Percentiles rank a stretch among this genome's conserved stretches.
These are phyloP conservation scores for Nesidiocoris tenuis DNA, from an alignment of 2,888 invertebrate genomes.

Conservation along the genomic window DNA sequence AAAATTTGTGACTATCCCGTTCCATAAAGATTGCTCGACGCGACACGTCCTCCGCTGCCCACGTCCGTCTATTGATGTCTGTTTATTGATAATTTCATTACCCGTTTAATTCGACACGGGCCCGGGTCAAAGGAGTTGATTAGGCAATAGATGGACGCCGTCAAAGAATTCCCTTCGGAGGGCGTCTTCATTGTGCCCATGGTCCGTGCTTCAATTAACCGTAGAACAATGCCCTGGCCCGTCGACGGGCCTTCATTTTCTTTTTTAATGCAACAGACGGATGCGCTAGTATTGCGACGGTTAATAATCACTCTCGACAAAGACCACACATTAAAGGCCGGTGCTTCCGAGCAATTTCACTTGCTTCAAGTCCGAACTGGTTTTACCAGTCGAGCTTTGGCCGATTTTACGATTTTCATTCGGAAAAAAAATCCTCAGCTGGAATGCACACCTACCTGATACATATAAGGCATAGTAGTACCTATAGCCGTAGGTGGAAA, in stretches of 20 bases:
- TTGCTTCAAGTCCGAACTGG: no score
- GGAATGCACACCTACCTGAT: no score
- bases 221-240: conserved; percentile 20
- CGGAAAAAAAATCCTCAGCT: no score
- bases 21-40: no score
- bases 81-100: conserved; percentile 17
- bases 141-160: conserved; percentile 16
- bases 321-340: conserved; percentile 7
- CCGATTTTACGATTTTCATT: no score
- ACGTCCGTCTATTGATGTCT: no score
- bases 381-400: no score
- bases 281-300: background rate
- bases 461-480: no score
- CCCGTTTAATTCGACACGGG: conserved; percentile 12
- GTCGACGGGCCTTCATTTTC: background rate
- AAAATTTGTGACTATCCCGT: no score
- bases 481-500: no score
- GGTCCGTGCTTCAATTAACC: background rate
- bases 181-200: background rate
- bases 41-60: no score
- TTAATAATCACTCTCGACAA: conserved; percentile 1
- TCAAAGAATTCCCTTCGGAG: conserved; percentile 6
- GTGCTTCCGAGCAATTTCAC: background rate
- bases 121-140: conserved; percentile 18
- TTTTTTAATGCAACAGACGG: background rate